These are phyloP conservation scores for Oreochromis niloticus DNA, from an alignment of 2,113 vertebrate genomes.

Conservation along the genomic window DNA sequence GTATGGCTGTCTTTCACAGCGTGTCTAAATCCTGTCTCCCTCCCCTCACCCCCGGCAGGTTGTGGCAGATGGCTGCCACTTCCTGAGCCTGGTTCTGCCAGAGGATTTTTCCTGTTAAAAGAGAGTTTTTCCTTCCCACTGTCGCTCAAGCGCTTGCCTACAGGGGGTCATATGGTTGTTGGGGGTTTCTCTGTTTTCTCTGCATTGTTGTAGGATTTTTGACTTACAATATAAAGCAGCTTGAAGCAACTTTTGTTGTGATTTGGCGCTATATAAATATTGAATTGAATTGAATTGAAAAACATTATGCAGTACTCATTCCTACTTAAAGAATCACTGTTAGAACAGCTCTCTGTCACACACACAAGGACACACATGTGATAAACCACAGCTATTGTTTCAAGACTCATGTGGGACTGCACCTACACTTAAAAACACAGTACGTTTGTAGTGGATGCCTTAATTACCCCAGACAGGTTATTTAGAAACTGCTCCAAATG, in stretches of 20 bases:
- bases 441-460: constrained; percentile 22
- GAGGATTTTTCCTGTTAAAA: not conserved
- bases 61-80: not conserved
- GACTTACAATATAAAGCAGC: not conserved
- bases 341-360: not conserved
- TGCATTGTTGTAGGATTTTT: not conserved
- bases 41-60: not conserved
- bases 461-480: constrained; percentile 53
- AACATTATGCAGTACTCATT: not conserved
- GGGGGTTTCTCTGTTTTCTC: not conserved
- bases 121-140: not conserved
- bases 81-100: not conserved
- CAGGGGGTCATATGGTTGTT: rapidly evolving
- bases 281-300: no score
- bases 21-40: not conserved
- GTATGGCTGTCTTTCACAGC: not conserved
- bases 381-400: constrained; percentile 11
- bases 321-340: not conserved
- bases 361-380: not conserved
- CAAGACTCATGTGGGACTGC: constrained; percentile 12
- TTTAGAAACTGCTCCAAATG: constrained; percentile 36
- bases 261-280: no score
- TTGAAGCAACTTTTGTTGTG: no score
- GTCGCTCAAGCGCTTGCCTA: not conserved
- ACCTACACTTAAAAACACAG: not conserved